Base-by-base conservation (phyloP, 2,113 vertebrate genomes). In the Oryzias celebensis region DNA sequence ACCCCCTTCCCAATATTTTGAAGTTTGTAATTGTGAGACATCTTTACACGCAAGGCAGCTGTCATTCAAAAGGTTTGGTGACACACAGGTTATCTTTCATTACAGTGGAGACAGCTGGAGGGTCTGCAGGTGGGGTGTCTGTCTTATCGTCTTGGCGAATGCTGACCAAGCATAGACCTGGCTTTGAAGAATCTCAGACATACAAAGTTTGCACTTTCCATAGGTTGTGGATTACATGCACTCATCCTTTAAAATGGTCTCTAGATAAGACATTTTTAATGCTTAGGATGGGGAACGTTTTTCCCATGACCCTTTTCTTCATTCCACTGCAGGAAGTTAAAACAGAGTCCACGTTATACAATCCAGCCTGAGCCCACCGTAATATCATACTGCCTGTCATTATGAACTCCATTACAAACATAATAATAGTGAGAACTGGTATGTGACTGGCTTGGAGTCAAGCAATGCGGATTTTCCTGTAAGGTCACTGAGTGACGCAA, bases 381-480 rank as follows among this genome's bases (percentile, higher is more conserved):
- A 71, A 53, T 59, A 68, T 73, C 36, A 56, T 52, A 65, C 26
- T 17, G 15, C 48, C 31, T 84, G 63, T 88, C 83, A 84, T 75
- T 57, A 56, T 56, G 50, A 73, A 50, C 68, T 50, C 83, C 75
- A 73, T 76, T 78, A 84, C 76, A 65, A 77, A 62, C 73, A 46
- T 62, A 62, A 80, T 85, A 75, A 84, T 83, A 77, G 71, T 77
- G 85, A 80, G 80, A 83, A 89, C 73, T 75, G 69, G 77, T 84
- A 83, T 88, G 89, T 90, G 88, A 90, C 86, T 82, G 68, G 65
- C 75, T 51, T 48, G 48, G 58, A 85, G 80, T 84, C 79, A 83
- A 83, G 84, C 86, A 88, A 92, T 92, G 89, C 91, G 89, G 91
- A 92, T 86, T 90, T 91, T 92, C 91, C 89, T 91, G 92, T 90